phyloP scores from a whole-genome alignment of 2,797 vertebrate genomes.

The Lemur catta region DNA sequence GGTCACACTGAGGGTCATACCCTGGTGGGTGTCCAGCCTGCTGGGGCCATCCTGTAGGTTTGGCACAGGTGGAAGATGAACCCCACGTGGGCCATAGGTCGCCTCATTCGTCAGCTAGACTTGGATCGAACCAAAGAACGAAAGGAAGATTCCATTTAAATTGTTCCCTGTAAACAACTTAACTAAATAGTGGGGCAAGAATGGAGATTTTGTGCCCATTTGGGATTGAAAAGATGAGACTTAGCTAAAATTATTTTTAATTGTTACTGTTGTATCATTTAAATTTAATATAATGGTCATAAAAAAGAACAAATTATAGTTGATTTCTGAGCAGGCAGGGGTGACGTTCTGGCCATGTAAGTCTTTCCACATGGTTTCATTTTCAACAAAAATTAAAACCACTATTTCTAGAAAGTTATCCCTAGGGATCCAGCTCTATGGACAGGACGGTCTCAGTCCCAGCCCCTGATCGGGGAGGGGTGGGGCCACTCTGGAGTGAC shows the following conservation, averaged over 20 bases:
- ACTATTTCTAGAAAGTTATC: not conserved
- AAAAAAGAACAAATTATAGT: not conserved
- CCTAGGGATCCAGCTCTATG: not conserved
- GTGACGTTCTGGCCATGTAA: not conserved
- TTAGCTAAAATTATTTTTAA: slow-evolving; percentile 14
- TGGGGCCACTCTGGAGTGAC: not conserved
- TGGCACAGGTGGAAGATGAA: slow-evolving; percentile 76
- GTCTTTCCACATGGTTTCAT: not conserved
- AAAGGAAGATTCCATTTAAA: slow-evolving; percentile 63
- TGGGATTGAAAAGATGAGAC: slow-evolving; percentile 43
- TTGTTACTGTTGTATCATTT: not conserved
- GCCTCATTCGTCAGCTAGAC: slow-evolving; percentile 68
- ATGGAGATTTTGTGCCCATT: slow-evolving; percentile 64
- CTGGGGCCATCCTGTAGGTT: slow-evolving; percentile 62
- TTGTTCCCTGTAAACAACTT: slow-evolving; percentile 56
- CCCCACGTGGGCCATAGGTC: slow-evolving; percentile 72
- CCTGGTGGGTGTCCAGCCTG: slow-evolving; percentile 64
- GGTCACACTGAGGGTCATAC: slow-evolving; percentile 78
- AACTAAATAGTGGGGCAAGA: slow-evolving; percentile 28
- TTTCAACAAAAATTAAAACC: not conserved
- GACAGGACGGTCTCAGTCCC: not conserved
- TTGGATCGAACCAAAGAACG: slow-evolving; percentile 38
- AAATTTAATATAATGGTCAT: not conserved
- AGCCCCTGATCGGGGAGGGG: not conserved
- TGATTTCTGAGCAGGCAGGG: slow-evolving; percentile 1